These are phyloP conservation scores for Chromoteleia sp. DNA, from an alignment of 2,888 invertebrate genomes.

Conservation along the genomic window DNA sequence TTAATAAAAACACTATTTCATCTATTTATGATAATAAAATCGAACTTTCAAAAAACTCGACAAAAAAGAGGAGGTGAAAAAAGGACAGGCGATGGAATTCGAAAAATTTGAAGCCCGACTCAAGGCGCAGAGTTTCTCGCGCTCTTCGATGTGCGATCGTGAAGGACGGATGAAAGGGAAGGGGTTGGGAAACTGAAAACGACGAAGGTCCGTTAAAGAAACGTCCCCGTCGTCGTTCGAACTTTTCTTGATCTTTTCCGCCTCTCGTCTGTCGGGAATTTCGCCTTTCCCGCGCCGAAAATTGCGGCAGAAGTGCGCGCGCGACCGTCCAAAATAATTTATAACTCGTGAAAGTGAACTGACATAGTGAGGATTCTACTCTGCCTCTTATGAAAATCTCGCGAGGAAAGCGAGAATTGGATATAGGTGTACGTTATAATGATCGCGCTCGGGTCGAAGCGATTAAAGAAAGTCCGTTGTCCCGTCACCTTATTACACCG, in stretches of 20 bases:
- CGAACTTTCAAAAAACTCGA: conserved; percentile 2
- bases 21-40: not conserved
- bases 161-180: not conserved
- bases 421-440: conserved; percentile 60
- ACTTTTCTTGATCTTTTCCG: not conserved
- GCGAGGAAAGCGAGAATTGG: conserved; percentile 70
- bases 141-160: not conserved
- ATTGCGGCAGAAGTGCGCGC: not conserved
- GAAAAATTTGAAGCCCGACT: not conserved
- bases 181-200: no score
- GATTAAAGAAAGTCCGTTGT: conserved; percentile 76
- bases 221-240: no score
- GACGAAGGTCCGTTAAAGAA: no score
- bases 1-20: not conserved
- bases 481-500: conserved; percentile 69
- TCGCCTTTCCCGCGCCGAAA: not conserved
- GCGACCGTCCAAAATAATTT: conserved; percentile 14
- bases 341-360: conserved; percentile 45
- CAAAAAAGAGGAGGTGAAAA: not conserved
- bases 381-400: conserved; percentile 40
- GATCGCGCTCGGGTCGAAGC: conserved; percentile 70
- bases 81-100: not conserved
- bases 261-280: no score
- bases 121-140: not conserved
- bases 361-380: conserved; percentile 11